Evolutionary conservation across 64 coral and sea anemone species (phyloP).

Genomic region (Anthopleura sola): DNA sequence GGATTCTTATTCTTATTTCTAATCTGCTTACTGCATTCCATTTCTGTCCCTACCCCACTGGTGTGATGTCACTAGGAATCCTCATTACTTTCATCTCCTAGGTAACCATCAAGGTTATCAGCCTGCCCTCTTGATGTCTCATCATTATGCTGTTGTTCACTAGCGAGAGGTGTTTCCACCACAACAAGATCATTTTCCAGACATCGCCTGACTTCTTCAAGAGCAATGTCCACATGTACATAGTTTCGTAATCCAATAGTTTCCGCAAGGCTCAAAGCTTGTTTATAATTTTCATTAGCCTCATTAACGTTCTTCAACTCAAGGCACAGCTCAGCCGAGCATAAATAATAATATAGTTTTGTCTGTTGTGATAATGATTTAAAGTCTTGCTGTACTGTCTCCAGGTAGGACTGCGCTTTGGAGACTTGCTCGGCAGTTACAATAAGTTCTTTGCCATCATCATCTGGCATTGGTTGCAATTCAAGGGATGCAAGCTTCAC

Average conservation of each 20-base stretch:
- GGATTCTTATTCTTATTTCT: too few species aligned
- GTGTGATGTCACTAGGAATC: not conserved
- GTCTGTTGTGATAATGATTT: slow-evolving; percentile 53
- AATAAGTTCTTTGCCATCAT: not conserved
- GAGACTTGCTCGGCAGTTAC: not conserved
- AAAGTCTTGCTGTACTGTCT: slow-evolving; percentile 20
- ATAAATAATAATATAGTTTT: slow-evolving; percentile 71
- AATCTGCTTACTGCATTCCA: too few species aligned
- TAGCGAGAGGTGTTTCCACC: not conserved
- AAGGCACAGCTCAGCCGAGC: slow-evolving; percentile 48
- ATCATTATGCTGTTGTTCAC: not conserved
- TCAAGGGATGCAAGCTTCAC: slow-evolving; percentile 56
- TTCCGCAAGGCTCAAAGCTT: slow-evolving; percentile 34
- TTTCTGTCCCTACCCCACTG: not conserved
- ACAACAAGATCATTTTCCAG: slow-evolving; percentile 12
- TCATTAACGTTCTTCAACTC: slow-evolving; percentile 42
- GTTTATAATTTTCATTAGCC: slow-evolving; percentile 48
- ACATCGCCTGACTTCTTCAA: slow-evolving; percentile 18
- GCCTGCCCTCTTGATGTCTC: not conserved
- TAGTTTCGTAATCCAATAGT: slow-evolving; percentile 10
- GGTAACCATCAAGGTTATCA: slow-evolving; percentile 30
- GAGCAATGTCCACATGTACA: slow-evolving; percentile 41
- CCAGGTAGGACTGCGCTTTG: slow-evolving; percentile 34
- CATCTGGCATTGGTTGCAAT: slow-evolving; percentile 26
- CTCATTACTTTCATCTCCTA: slow-evolving; percentile 21